Evolutionary conservation across 1,140 invertebrate genomes (phyloP), one percentile per base, ranked within the genome.

Genomic region (Mya arenaria): DNA sequence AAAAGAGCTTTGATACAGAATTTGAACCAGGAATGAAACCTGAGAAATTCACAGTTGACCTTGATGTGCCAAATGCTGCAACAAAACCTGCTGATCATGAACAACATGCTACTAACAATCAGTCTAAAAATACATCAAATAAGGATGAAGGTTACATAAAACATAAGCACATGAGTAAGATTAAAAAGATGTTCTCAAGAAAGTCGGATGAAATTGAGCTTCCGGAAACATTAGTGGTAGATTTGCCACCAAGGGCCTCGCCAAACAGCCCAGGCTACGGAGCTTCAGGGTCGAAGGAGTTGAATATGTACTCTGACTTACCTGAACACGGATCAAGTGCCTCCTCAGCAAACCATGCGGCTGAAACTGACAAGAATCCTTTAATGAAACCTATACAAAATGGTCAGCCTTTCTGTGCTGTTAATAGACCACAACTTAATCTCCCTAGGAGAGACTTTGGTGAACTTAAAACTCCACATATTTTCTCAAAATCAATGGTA

Each of bases 251-350:
- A n/a, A n/a, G n/a, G n/a, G 44, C 44, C 44, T 34, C 5, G 10
- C 19, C 10, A 15, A 15, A 10, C 19, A 8, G 23, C 19, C n/a
- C n/a, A 23, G 60, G 60, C n/a, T 34, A 19, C 3, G 60, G 60
- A 17, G 32, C 60, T 17, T 19, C 1, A 4, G 60, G 32, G 60
- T 19, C 48, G 25, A 52, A 52, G 48, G 48, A 52, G 4, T 37
- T n/a, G 34, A 68, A 68, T 44, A 28, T 68, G 15, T 78, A 78
- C 60, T 78, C 75, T 34, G 63, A 68, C 68, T 55, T 78, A 19
- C 75, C 75, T 37, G 48, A 23, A n/a, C 48, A 52, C 17, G 48
- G 25, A n/a, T 52, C 17, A n/a, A 52, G 48, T 52, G 48, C 48
- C 4, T 52, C 48, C 25, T 17, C 48, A 3, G 48, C 48, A n/a